Base-by-base conservation (phyloP, 2,888 invertebrate genomes). In the Busseola fusca region DNA sequence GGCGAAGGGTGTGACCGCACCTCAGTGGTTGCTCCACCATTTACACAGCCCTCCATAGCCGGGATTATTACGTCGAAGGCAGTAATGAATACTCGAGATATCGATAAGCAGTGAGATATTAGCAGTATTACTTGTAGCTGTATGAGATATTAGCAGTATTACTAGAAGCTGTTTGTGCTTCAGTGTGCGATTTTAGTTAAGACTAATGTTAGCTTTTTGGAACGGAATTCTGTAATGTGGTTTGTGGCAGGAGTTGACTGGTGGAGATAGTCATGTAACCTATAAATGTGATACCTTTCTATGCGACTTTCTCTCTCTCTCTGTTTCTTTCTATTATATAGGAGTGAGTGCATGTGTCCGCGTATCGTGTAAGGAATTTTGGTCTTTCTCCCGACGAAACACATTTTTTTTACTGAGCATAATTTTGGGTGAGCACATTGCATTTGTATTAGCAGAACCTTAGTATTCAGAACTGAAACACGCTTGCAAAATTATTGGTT, bases 1-100 rank as follows among this genome's bases (percentile, higher is more conserved):
- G 75, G 72, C 62, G 14, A 80, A 58, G 72, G 75, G 72, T 69
- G 58, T 60, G 68, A 82, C 83, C 83, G 70, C 83, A 82, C 74
- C 80, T 80, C 66, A n/a, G 60, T 63, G 83, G 76, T 69, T 71
- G 18, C 40, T 42, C 16, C 14, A 58, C 59, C 72, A 63, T 69
- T 78, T 60, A 34, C 16, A 30, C 14, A 64, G 18, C 64, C 25
- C 72, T 65, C 40, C 34, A 21, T 37, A 59, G 54, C 27, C 21
- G 48, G 69, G 58, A 30, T 40, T 45, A 59, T 40, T 34, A 37
- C 60, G 57, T 57, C 40, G 52, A 66, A 77, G 66, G 57, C 52
- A 50, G 42, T 80, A 81, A 80, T 80, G 69, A 78, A 64, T 27
- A 52, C 78, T 80, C 57, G 57, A 69, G n/a, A 42, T 42, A 65